Evolutionary conservation across 2,113 vertebrate genomes (phyloP), one percentile per base, ranked within the genome.

Genomic region (Protobothrops mucrosquamatus): DNA sequence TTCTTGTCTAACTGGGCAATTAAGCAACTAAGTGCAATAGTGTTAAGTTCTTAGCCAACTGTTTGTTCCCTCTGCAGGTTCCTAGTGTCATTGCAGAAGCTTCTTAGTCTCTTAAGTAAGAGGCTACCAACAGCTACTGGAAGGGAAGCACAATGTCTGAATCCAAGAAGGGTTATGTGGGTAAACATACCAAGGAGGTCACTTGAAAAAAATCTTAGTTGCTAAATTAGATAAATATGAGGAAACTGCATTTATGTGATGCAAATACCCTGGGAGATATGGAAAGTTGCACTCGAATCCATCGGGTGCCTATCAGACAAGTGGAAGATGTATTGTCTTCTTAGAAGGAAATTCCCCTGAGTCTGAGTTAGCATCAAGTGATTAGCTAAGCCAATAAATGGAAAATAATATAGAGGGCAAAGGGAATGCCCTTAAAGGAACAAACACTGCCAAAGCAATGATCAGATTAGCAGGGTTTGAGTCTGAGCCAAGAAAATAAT

Each of bases 61-160:
- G 29, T 81, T 92, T 89, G 55, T 93, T 93, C 88, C 56, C 12
- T 7, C 0, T 92, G 61, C 29, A 89, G 69, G 87, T 48, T 96
- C 96, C 95, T 94, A 93, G 26, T 29, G 39, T n/a, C 59, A 15
- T 92, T 93, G 93, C 90, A 85, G 57, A 85, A 57, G 0, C 15
- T 9, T 39, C 0, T 29, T 93, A 92, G 89, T 51, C 0, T 0
- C 86, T 96, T 96, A 81, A 56, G 95, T 94, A 96, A 96, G 92
- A 92, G 48, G 10, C 11, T 96, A 95, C 88, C 89, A 88, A 52
- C 29, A 46, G 55, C 46, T 34, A 7, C 93, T 0, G 0, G 87
- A 88, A 89, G 94, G 91, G 92, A 93, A 88, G 91, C 54, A 55
- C 81, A 34, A 61, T 56, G 55, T 34, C 91, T 6, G 18, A 52